Conservation (phyloP, 2,888 invertebrate genomes). For the Limnephilus rhombicus region DNA sequence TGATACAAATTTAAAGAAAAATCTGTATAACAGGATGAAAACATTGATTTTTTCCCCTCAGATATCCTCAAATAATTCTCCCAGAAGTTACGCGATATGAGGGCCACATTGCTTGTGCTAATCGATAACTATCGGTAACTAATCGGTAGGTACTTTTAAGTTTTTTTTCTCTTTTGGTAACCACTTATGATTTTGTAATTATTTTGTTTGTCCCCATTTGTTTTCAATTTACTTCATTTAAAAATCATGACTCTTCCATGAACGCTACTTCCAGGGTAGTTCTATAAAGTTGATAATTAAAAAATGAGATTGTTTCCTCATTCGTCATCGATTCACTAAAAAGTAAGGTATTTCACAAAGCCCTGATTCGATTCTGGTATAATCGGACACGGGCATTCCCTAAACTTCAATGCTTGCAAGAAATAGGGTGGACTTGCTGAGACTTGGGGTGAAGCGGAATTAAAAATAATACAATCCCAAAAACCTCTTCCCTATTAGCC, state of each 20-base stretch:
- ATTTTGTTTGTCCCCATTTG: too few relatives aligned
- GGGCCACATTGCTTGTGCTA: too few relatives aligned
- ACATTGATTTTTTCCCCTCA: not conserved
- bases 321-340: too few relatives aligned
- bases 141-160: not conserved
- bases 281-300: not conserved
- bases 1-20: too few relatives aligned
- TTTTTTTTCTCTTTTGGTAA: not conserved
- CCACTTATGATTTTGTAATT: too few relatives aligned
- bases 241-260: too few relatives aligned
- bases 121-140: too few relatives aligned
- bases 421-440: not conserved
- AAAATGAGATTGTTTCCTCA: not conserved
- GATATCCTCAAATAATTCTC: not conserved
- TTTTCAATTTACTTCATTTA: too few relatives aligned
- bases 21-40: too few relatives aligned
- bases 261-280: not conserved
- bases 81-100: not conserved
- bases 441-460: not conserved
- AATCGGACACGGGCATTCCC: not conserved
- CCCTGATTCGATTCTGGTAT: not conserved
- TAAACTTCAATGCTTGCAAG: not conserved
- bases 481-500: not conserved
- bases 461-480: not conserved
- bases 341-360: not conserved